Base-by-base conservation (phyloP, 2,113 vertebrate genomes). In the Pholis gunnellus region DNA sequence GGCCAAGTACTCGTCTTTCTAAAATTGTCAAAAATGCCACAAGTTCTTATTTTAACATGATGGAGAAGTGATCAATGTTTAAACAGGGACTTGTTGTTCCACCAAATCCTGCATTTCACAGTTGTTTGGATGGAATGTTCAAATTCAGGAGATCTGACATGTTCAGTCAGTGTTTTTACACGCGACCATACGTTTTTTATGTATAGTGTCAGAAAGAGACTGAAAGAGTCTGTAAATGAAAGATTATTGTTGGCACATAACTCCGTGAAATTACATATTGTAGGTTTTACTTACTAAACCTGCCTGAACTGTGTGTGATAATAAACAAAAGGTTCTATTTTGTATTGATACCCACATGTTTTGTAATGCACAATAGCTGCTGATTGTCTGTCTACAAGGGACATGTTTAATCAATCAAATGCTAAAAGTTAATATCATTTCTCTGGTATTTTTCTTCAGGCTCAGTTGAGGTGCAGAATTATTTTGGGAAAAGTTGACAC, bases 401-500 rank as follows among this genome's bases (percentile, higher is more conserved):
- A 17, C 61, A 20, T 52, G 29, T 64, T 52, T 36, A 61, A 61
- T 17, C 57, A 48, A 48, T 52, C 11, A 22, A 66, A 50, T 65
- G 7, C n/a, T 57, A 38, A 65, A 71, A 46, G 44, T 73, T 13
- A 0, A 75, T 42, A n/a, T 81, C 11, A 40, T 69, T 68, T 67
- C 25, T 70, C 25, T 82, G 61, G 42, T 79, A 20, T 79, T 64
- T 73, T 79, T 31, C 79, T 60, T 69, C 63, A 80, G 75, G 56
- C 61, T 85, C 15, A 50, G 8, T 74, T 75, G 20, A 75, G 48
- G 72, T 72, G 9, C 57, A 66, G 34, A 71, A 25, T 64, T 44
- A 54, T 60, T 75, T 82, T 57, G 25, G 79, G 71, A 78, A 72
- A 80, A 22, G 42, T 71, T 72, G 75, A 60, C 46, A 70, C 14